Base-by-base conservation (phyloP, 2,797 vertebrate genomes). In the Sparus aurata region DNA sequence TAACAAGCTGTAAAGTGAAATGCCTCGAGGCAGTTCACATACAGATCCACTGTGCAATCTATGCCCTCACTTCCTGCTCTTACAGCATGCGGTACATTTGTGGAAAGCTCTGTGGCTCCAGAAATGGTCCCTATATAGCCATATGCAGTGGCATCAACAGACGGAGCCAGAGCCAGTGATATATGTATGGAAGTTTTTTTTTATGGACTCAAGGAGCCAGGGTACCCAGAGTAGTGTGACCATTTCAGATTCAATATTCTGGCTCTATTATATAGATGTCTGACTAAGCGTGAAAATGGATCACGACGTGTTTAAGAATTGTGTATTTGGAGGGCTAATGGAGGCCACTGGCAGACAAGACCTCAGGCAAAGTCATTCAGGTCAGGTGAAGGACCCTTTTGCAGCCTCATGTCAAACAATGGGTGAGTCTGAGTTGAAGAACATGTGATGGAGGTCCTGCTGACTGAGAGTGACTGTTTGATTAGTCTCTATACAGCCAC, bases 321-420 rank as follows among this genome's bases (percentile, higher is more conserved):
- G 41, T 55, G 47, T 47, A 34, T 60, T 58, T 67, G 22, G 55
- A 63, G 52, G 57, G n/a, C 41, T 57, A 46, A 77, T 43, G 62
- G 79, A 78, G 75, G 79, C 65, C 23, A 60, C n/a, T n/a, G 8
- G 47, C 63, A 47, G 68, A 81, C 27, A 61, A 52, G 76, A 79
- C 87, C 89, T 73, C 55, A 61, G 85, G 89, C 90, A 89, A 92
- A 86, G 87, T 89, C 86, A 88, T 47, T 85, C 11, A 72, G 81
- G 84, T 86, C 5, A 18, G 59, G 16, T 76, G 60, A 79, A 76
- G 75, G 80, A 75, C 61, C 67, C 49, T 81, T 84, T 80, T 66
- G 45, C 30, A 65, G 70, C 67, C 47, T 82, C 10, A 7, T 69
- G 68, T 75, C 30, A 66, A 77, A 90, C 80, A 80, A 82, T 67